These are phyloP conservation scores for Forbesichthys papilliferus DNA, from an alignment of 2,113 vertebrate species.

Conservation along the genomic window DNA sequence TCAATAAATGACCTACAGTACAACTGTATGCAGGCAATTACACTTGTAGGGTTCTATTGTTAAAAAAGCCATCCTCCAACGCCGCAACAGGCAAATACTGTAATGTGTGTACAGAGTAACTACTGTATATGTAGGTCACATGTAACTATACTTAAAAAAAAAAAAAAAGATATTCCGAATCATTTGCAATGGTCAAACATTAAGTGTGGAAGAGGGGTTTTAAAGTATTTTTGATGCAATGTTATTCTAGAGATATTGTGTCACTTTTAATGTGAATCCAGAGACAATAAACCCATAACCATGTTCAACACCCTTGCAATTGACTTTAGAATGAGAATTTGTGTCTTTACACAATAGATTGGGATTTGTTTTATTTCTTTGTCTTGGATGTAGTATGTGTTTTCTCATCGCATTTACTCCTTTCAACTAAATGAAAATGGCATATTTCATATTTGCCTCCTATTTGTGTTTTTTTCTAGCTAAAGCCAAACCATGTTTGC, in stretches of 20 bases:
- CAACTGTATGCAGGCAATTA: conserved; percentile 11
- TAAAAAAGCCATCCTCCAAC: not conserved
- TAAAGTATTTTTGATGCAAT: not conserved
- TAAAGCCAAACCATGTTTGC: not conserved
- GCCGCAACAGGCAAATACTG: not conserved
- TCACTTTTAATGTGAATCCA: too few relatives aligned
- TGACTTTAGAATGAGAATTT: not conserved
- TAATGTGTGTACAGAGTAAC: too few relatives aligned
- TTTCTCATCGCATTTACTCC: conserved; percentile 7
- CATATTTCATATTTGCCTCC: conserved; percentile 1
- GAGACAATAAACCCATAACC: too few relatives aligned
- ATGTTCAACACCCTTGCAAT: too few relatives aligned
- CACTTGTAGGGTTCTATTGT: not conserved
- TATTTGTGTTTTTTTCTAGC: not conserved
- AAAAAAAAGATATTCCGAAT: not conserved
- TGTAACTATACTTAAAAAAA: not conserved
- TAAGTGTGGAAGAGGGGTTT: not conserved
- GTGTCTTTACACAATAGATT: not conserved
- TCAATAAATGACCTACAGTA: conserved; percentile 13
- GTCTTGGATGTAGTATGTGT: not conserved
- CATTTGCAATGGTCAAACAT: not conserved
- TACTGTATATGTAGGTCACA: not conserved
- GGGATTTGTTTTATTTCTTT: too few relatives aligned
- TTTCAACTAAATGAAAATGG: conserved; percentile 1
- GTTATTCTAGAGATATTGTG: not conserved